Percentiles rank a stretch among this genome's conserved stretches.
Evolutionary conservation across 2,113 vertebrate genomes (phyloP).

Genomic region (Brachyhypopomus gauderio): DNA sequence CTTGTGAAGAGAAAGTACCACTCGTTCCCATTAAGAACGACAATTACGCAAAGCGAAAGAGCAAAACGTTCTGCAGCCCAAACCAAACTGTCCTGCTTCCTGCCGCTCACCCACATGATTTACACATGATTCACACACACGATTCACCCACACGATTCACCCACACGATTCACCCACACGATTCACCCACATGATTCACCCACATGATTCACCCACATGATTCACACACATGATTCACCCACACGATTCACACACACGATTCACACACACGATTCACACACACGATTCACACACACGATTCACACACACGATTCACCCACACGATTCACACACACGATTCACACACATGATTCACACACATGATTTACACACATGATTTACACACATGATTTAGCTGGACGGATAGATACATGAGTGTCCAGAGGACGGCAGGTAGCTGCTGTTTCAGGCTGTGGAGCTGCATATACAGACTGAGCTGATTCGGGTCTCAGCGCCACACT

Average conservation of each 20-base stretch:
- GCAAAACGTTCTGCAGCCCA: conserved; percentile 60
- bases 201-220: no score
- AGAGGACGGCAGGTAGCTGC: not conserved
- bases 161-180: not conserved
- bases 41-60: conserved; percentile 30
- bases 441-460: not conserved
- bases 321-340: no score
- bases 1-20: conserved; percentile 2
- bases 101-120: not conserved
- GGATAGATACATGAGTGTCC: no score
- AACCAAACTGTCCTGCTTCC: not conserved
- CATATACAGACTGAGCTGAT: not conserved
- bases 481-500: not conserved
- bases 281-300: not conserved
- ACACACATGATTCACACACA: not conserved
- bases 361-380: not conserved
- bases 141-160: not conserved
- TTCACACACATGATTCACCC: no score
- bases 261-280: not conserved
- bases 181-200: not conserved
- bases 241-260: no score
- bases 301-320: not conserved
- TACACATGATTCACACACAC: not conserved
- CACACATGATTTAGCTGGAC: not conserved
- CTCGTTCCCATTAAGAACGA: conserved; percentile 61